Base-by-base conservation (phyloP, 1,140 invertebrate genomes). In the Rhyacophila brunnea region DNA sequence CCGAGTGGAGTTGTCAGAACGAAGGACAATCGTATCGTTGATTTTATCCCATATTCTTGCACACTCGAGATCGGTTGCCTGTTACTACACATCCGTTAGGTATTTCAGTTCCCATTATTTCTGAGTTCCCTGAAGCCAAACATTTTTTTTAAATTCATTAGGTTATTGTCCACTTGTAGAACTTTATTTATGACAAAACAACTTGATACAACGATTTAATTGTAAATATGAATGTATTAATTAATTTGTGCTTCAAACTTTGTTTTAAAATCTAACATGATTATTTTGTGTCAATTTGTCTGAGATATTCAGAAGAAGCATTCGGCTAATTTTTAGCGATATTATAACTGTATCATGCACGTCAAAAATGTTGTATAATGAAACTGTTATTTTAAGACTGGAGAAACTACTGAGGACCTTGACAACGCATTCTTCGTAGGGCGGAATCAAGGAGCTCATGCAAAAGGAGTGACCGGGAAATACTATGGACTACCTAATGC, bases 381-480 rank as follows among this genome's bases (percentile, higher is more conserved):
- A 54, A 60, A 18, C 7, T 44, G 18, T 20, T 32, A 7, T 20
- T 47, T 56, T 14, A 15, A 62, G 49, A 65, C 54, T 57, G 58
- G 60, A 45, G 50, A 65, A 11, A 76, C 73, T 10, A 71, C 71
- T 6, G 78, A 80, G 38, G 81, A 83, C 40, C 58, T 87, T 15
- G 84, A 87, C 66, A 77, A 79, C 15, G 65, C 70, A 32, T 87
- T 87, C 66, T 90, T 90, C 64, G 65, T 71, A 35, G 68, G 73
- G 19, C 66, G 68, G 7, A 61, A 63, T 19, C 44, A 68, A 6
- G 72, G 71, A 20, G 69, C 74, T 48, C 81, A 86, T 64, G 57
- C 72, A 2, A 84, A 79, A 67, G 79, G 80, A n/a, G 59, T 70
- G 4, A 35, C 56, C 9, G 71, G 71, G 48, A 75, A 71, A 67